These are phyloP conservation scores for Coracopsis vasa DNA, from an alignment of 2,113 vertebrate species.

Conservation along the genomic window DNA sequence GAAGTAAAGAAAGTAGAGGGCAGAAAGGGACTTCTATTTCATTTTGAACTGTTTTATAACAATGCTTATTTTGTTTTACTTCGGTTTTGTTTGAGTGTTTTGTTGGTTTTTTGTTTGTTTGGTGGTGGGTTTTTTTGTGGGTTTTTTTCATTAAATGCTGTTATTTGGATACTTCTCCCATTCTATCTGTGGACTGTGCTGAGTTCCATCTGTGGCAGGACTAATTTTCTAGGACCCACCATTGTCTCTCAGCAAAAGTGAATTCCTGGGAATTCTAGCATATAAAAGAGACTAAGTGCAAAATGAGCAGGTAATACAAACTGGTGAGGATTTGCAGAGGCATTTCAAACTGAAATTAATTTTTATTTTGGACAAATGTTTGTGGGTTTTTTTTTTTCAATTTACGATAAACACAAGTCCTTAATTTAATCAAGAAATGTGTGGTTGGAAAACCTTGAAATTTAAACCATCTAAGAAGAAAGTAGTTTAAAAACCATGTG, in stretches of 20 bases:
- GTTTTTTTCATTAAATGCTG: not conserved
- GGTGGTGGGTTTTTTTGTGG: not conserved
- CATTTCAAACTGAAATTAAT: not conserved
- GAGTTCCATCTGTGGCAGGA: not conserved
- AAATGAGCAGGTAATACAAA: not conserved
- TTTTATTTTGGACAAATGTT: not conserved
- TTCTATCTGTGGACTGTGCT: not conserved
- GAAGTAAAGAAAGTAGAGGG: not conserved
- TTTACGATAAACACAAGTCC: not conserved
- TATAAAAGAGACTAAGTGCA: not conserved
- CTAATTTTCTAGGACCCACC: not conserved
- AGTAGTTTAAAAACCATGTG: not conserved
- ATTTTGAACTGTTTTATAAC: not conserved
- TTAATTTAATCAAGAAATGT: not conserved
- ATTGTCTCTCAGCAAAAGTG: not conserved
- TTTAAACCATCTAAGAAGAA: not conserved
- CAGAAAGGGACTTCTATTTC: not conserved
- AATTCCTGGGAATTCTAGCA: not conserved
- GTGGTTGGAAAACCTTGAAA: not conserved
- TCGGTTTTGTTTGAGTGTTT: not conserved
- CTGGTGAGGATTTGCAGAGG: not conserved
- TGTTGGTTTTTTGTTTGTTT: not conserved
- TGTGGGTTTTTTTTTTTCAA: rapidly evolving
- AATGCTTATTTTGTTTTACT: not conserved
- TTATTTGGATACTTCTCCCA: not conserved